Percentiles rank a stretch among this genome's conserved stretches.
Conservation (phyloP, 2,113 vertebrate genomes). For the Machaerirhynchus nigripectus region DNA sequence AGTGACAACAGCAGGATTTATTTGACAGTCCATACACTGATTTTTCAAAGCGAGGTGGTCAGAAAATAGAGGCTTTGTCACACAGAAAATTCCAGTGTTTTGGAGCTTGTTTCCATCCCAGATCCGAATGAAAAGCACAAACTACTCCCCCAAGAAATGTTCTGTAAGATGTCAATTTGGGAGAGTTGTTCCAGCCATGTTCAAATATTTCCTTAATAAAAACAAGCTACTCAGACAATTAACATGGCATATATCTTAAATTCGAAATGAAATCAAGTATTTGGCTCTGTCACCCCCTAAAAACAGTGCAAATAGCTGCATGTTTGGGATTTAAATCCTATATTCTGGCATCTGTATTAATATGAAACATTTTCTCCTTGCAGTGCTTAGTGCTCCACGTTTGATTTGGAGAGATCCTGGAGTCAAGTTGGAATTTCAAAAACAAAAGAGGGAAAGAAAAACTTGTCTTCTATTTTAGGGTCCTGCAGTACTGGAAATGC, state of each 20-base stretch:
- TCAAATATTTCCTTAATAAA: background rate
- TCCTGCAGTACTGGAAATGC: conserved; percentile 57
- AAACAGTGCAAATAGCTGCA: background rate
- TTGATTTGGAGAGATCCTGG: background rate
- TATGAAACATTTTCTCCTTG: background rate
- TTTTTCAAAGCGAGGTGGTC: background rate
- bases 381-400: background rate
- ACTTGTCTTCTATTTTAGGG: conserved; percentile 52
- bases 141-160: background rate
- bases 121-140: background rate
- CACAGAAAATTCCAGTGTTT: background rate
- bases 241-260: background rate
- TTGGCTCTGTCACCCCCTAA: background rate
- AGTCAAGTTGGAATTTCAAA: conserved; percentile 9
- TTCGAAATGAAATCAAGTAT: background rate
- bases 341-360: background rate
- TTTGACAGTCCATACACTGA: background rate
- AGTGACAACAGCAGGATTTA: background rate
- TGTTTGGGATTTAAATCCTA: background rate
- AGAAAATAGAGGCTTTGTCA: background rate
- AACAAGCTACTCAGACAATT: background rate
- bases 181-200: background rate
- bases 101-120: background rate
- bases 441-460: conserved; percentile 39
- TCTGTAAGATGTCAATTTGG: background rate